Evolutionary conservation across 2,797 vertebrate genomes (phyloP).

Genomic region (Coranthus polyacanthus): DNA sequence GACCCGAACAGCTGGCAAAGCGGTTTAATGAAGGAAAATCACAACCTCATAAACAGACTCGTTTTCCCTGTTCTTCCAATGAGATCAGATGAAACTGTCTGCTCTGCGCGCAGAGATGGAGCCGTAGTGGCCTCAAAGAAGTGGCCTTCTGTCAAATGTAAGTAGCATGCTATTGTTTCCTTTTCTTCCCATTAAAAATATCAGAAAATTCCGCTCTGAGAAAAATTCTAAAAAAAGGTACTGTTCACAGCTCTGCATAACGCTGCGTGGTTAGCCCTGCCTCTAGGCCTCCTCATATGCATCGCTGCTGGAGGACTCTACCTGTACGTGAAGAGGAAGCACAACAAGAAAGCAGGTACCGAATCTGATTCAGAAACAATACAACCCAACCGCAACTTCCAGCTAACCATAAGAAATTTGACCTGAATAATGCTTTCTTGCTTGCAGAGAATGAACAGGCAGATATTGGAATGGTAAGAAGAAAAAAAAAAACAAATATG

Average conservation of each 20-base stretch:
- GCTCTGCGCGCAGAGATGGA: conserved; percentile 64
- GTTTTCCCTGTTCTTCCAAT: conserved; percentile 33
- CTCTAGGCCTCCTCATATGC: conserved; percentile 49
- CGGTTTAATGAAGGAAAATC: conserved; percentile 7
- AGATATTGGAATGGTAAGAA: conserved; percentile 61
- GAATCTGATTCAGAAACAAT: neutral
- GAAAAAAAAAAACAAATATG: neutral
- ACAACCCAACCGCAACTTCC: neutral
- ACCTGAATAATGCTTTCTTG: neutral
- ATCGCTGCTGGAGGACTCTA: conserved; percentile 42
- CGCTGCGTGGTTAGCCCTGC: conserved; percentile 43
- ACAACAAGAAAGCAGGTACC: conserved; percentile 47
- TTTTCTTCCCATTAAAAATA: neutral
- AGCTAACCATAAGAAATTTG: neutral
- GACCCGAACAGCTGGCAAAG: conserved; percentile 9
- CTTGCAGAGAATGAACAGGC: conserved; percentile 47
- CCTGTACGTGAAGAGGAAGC: conserved; percentile 52
- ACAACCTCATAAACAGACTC: conserved; percentile 49
- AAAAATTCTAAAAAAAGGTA: neutral
- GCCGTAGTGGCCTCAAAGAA: conserved; percentile 49
- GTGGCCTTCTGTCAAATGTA: conserved; percentile 44
- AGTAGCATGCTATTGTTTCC: conserved; percentile 4
- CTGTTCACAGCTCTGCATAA: conserved; percentile 43
- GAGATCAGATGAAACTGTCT: conserved; percentile 31
- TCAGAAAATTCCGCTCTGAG: neutral